Evolutionary conservation across 2,888 invertebrate genomes (phyloP), one percentile per base, ranked within the genome.

Genomic region (Apamea sordens): DNA sequence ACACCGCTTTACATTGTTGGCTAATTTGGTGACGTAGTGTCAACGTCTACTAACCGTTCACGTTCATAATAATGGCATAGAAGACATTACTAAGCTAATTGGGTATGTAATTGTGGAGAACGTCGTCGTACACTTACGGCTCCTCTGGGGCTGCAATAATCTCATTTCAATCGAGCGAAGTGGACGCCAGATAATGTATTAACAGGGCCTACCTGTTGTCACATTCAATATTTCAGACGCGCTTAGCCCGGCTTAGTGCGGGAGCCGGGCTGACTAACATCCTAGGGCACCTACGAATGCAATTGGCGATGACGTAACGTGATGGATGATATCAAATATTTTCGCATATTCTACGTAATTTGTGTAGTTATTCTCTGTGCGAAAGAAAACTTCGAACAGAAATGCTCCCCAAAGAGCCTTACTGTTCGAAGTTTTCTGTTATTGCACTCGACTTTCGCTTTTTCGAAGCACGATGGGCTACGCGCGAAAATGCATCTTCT

Each of bases 141-240:
- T 65, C 71, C 32, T 47, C 24, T 56, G 72, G 63, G 75, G 47
- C n/a, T 72, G 73, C 59, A 73, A n/a, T 74, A 69, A 84, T 80
- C 61, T 72, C 50, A 80, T 84, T 80, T 68, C 59, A 75, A 78
- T 83, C 44, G 65, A 78, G 63, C 41, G 63, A 59, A 73, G 47
- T 77, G 71, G 36, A 76, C 36, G 50, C 63, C 65, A 72, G 61
- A 63, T 76, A 61, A 64, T 68, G 44, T 65, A 28, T 32, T 64
- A 76, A 63, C 65, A 59, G 28, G 56, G 50, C n/a, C 41, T 76
- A 71, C 80, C 78, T 84, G 65, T 82, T 81, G 73, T 87, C 81
- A 76, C 44, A 47, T 74, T 78, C 67, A 82, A 82, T 87, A 79
- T 68, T 70, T 76, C 64, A 80, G 69, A 53, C 47, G 64, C 36